These are phyloP conservation scores for Bombus sibiricus DNA, from an alignment of 1,140 invertebrate species.

Conservation along the genomic window DNA sequence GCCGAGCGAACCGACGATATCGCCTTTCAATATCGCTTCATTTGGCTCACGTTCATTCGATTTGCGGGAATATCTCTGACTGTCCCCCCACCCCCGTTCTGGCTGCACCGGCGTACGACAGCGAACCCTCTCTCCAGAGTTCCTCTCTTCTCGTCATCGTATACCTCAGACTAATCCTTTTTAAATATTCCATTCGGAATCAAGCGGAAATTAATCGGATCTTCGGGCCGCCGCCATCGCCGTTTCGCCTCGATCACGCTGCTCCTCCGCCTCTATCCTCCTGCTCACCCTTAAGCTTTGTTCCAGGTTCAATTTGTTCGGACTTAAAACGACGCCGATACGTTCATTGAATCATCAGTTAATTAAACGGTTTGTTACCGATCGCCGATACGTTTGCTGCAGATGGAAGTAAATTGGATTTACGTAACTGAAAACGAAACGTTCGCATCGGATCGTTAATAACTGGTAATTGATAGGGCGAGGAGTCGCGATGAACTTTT, in stretches of 20 bases:
- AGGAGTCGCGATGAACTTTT: background rate
- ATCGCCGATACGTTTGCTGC: slow-evolving; percentile 26
- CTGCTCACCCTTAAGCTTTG: background rate
- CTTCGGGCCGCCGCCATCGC: slow-evolving; percentile 17
- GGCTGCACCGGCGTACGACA: background rate
- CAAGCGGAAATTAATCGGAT: slow-evolving; percentile 72
- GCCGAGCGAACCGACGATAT: slow-evolving; percentile 71
- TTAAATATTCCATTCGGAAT: slow-evolving; percentile 72
- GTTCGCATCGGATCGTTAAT: slow-evolving; percentile 34
- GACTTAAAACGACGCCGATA: slow-evolving; percentile 41
- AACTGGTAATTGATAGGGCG: slow-evolving; percentile 23
- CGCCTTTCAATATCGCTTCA: slow-evolving; percentile 76
- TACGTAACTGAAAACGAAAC: slow-evolving; percentile 21
- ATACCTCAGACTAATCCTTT: slow-evolving; percentile 68
- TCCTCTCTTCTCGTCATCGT: slow-evolving; percentile 30
- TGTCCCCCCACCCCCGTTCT: background rate
- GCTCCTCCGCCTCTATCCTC: too few relatives aligned
- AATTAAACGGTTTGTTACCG: slow-evolving; percentile 53
- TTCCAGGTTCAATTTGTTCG: slow-evolving; percentile 42
- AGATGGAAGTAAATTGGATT: slow-evolving; percentile 43
- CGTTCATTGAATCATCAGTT: slow-evolving; percentile 43
- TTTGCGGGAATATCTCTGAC: slow-evolving; percentile 73
- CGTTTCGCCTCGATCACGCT: too few relatives aligned
- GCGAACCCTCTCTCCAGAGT: background rate
- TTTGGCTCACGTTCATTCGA: slow-evolving; percentile 75